Percentiles rank a stretch among this genome's conserved stretches.
Conservation (phyloP, 92 coral and sea anemone genomes). For the Galaxea fascicularis region DNA sequence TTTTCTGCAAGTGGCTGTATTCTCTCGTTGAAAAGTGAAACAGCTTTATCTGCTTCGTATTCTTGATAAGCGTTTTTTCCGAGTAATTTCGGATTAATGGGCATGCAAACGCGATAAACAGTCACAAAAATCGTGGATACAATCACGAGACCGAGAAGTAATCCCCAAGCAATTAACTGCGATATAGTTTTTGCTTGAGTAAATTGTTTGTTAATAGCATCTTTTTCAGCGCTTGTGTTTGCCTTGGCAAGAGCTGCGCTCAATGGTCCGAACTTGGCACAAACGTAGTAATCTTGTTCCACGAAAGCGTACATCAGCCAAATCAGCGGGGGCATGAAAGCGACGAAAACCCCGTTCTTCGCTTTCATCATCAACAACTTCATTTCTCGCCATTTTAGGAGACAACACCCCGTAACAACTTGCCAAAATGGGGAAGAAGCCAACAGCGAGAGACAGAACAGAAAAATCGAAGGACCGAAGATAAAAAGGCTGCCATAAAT, state of each 20-base stretch:
- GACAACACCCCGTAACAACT: conserved; percentile 68
- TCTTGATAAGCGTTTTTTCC: conserved; percentile 60
- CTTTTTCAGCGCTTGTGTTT: conserved; percentile 52
- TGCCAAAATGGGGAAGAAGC: conserved; percentile 82
- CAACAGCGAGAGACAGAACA: conserved; percentile 78
- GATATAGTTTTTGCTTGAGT: conserved; percentile 62
- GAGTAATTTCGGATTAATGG: conserved; percentile 42
- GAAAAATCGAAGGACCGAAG: conserved; percentile 71
- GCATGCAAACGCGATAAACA: conserved; percentile 62
- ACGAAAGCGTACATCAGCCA: conserved; percentile 83
- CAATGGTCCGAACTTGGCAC: conserved; percentile 79
- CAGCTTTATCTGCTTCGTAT: conserved; percentile 74
- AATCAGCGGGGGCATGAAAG: conserved; percentile 73
- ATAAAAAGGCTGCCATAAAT: conserved; percentile 71
- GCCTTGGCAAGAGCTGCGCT: conserved; percentile 54
- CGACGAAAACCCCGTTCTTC: conserved; percentile 65
- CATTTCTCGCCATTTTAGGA: conserved; percentile 47
- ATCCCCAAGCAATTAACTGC: conserved; percentile 77
- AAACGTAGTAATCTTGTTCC: conserved; percentile 72
- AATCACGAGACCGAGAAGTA: conserved; percentile 59
- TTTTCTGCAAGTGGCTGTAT: conserved; percentile 73
- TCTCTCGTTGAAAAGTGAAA: conserved; percentile 68
- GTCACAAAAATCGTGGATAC: conserved; percentile 69
- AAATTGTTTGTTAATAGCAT: conserved; percentile 44
- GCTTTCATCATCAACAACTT: conserved; percentile 70